These are phyloP conservation scores for Tortricodes alternella DNA, from an alignment of 2,888 invertebrate species.

Conservation along the genomic window DNA sequence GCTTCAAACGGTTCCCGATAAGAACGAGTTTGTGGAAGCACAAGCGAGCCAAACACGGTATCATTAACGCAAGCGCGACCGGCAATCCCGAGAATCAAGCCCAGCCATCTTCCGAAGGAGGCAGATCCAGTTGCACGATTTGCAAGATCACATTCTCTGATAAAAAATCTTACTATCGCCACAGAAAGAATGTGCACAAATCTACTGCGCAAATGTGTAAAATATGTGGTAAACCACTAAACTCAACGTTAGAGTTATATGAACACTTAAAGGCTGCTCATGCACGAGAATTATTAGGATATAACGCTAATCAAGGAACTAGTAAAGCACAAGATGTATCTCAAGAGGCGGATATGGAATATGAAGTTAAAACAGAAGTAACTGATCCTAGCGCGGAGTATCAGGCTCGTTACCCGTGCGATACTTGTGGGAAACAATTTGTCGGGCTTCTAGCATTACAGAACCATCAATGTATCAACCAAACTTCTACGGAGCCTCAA, in stretches of 20 bases:
- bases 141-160: slow-evolving; percentile 84
- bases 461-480: slow-evolving; percentile 80
- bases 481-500: slow-evolving; percentile 58
- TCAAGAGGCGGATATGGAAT: slow-evolving; percentile 62
- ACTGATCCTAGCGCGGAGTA: slow-evolving; percentile 69
- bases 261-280: slow-evolving; percentile 84
- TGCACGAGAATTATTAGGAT: slow-evolving; percentile 76
- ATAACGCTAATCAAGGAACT: slow-evolving; percentile 70
- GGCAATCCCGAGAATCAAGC: slow-evolving; percentile 48
- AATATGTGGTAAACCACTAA: slow-evolving; percentile 84
- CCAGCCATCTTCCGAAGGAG: slow-evolving; percentile 49
- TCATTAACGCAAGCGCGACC: slow-evolving; percentile 56
- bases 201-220: slow-evolving; percentile 82
- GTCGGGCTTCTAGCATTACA: slow-evolving; percentile 77
- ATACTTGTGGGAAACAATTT: slow-evolving; percentile 81
- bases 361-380: slow-evolving; percentile 66
- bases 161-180: slow-evolving; percentile 83
- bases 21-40: slow-evolving; percentile 77
- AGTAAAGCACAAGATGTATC: slow-evolving; percentile 59
- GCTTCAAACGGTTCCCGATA: slow-evolving; percentile 73
- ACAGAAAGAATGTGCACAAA: slow-evolving; percentile 82
- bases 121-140: slow-evolving; percentile 81
- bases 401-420: slow-evolving; percentile 79
- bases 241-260: slow-evolving; percentile 84
- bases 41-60: slow-evolving; percentile 78